phyloP scores from a whole-genome alignment of 2,113 vertebrate genomes.

The Cyphomyrus plagiostoma region DNA sequence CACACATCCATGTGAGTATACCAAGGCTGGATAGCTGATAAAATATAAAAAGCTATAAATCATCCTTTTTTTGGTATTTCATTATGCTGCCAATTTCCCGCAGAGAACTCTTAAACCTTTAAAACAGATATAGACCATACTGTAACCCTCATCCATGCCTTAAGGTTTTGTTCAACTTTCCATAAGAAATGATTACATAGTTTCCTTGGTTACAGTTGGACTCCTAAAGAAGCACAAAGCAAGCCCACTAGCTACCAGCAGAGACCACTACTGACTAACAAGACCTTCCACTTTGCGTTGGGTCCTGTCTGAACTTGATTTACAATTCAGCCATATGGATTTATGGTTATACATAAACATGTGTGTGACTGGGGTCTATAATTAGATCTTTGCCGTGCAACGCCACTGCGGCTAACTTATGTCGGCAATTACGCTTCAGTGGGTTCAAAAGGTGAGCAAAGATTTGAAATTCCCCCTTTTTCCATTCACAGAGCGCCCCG shows the following conservation, averaged over 20 bases:
- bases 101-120: neutral
- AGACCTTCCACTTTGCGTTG: conserved; percentile 6
- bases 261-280: neutral
- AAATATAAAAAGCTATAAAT: neutral
- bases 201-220: neutral
- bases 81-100: neutral
- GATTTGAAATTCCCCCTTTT: neutral
- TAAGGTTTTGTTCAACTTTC: neutral
- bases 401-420: conserved; percentile 3
- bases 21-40: neutral
- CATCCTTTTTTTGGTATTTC: neutral
- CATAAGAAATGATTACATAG: neutral
- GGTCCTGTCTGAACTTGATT: conserved; percentile 16
- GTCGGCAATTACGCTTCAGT: conserved; percentile 13
- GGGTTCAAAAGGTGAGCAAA: conserved; percentile 15
- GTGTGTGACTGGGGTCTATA: conserved; percentile 16
- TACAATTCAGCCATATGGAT: conserved; percentile 3
- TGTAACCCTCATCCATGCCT: neutral
- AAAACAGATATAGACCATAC: neutral
- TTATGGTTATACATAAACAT: conserved; percentile 19
- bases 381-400: neutral
- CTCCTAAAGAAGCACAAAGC: conserved; percentile 9
- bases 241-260: neutral
- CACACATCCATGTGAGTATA: neutral
- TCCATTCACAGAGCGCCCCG: neutral